phyloP scores from a whole-genome alignment of 2,113 vertebrate genomes.

The Saccopteryx bilineata region DNA sequence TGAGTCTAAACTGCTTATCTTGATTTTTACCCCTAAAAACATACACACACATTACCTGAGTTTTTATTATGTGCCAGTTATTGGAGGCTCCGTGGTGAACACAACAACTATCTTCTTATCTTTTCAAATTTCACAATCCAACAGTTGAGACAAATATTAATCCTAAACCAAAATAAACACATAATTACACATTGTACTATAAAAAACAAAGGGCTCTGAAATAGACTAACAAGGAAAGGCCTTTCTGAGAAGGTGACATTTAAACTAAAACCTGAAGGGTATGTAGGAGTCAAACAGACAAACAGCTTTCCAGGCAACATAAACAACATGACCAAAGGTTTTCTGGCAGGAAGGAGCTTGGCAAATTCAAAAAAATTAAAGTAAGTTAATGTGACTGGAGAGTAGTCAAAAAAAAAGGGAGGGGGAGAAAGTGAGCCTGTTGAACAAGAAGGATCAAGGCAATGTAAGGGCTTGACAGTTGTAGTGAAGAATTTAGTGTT shows the following conservation, averaged over 20 bases:
- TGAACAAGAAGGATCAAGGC: not conserved
- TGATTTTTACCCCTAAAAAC: not conserved
- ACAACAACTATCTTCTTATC: not conserved
- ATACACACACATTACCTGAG: not conserved
- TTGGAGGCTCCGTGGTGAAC: not conserved
- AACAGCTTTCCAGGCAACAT: constrained; percentile 75
- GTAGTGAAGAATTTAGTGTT: not conserved
- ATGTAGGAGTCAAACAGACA: constrained; percentile 53
- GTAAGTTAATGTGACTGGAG: constrained; percentile 48
- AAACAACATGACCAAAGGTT: constrained; percentile 61
- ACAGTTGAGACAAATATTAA: constrained; percentile 17
- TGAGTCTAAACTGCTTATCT: not conserved
- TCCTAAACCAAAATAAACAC: not conserved
- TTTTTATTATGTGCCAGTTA: not conserved
- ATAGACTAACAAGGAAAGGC: not conserved
- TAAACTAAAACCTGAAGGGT: constrained; percentile 66
- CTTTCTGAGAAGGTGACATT: constrained; percentile 58
- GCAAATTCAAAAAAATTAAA: constrained; percentile 49
- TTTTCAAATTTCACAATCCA: not conserved
- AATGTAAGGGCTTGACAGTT: not conserved
- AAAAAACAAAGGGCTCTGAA: constrained; percentile 34
- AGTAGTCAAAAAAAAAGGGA: not conserved
- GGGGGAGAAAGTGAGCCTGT: not conserved
- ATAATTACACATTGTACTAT: constrained; percentile 6
- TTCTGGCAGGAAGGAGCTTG: constrained; percentile 65